Evolutionary conservation across 2,797 vertebrate genomes (phyloP).

Genomic region (Argyrosomus regius): DNA sequence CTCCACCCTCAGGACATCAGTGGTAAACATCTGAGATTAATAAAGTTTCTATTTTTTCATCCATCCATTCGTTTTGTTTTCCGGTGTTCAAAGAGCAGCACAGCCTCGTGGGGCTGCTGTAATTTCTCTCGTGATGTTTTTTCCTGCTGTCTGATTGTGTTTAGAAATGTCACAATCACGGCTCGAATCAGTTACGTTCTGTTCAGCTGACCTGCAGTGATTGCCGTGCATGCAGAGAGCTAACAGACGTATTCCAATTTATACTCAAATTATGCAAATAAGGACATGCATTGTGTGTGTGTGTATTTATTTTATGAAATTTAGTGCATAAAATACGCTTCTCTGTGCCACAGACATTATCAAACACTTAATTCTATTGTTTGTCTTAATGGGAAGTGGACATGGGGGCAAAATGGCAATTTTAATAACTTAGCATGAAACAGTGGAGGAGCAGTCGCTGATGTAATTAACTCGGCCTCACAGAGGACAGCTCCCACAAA

Average conservation of each 20-base stretch:
- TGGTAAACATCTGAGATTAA: not conserved
- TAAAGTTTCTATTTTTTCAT: not conserved
- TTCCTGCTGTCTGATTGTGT: slow-evolving; percentile 2
- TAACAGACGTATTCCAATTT: not conserved
- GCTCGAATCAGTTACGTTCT: not conserved
- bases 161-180: slow-evolving; percentile 2
- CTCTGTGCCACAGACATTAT: slow-evolving; percentile 19
- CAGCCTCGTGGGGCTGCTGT: not conserved
- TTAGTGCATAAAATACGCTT: slow-evolving; percentile 17
- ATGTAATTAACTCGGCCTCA: slow-evolving; percentile 56
- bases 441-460: slow-evolving; percentile 30
- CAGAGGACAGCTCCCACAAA: slow-evolving; percentile 34
- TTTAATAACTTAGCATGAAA: slow-evolving; percentile 48
- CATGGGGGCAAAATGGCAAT: slow-evolving; percentile 42
- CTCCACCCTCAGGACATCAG: not conserved
- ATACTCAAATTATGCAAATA: slow-evolving; percentile 1
- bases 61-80: not conserved
- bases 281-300: not conserved
- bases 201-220: not conserved
- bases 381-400: slow-evolving; percentile 26
- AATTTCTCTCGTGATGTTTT: not conserved
- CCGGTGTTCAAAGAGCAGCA: not conserved
- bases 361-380: slow-evolving; percentile 18
- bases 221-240: not conserved
- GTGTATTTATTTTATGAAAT: not conserved